Conservation (phyloP, 2,888 invertebrate species). For the Salpingus planirostris region DNA sequence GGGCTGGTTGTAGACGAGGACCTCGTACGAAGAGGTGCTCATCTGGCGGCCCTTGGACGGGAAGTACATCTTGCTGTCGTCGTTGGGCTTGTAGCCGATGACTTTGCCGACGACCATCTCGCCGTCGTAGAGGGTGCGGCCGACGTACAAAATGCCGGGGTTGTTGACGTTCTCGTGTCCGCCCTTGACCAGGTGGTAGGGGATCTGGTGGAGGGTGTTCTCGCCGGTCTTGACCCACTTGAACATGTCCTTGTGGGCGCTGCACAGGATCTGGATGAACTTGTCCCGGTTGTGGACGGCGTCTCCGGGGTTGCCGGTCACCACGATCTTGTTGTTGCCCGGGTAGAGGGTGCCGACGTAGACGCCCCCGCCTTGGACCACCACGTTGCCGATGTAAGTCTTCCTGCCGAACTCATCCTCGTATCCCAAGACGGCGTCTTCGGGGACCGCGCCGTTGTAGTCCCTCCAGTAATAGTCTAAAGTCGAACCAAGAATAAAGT, state of each 20-base stretch:
- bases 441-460: not conserved
- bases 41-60: conserved; percentile 7
- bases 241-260: not conserved
- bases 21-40: conserved; percentile 11
- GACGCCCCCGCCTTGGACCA: not conserved
- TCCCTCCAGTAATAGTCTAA: not conserved
- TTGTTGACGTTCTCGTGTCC: conserved; percentile 10
- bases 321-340: not conserved
- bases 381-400: not conserved
- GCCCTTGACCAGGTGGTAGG: conserved; percentile 10
- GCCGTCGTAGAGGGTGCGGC: conserved; percentile 12
- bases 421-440: not conserved
- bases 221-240: not conserved
- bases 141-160: conserved; percentile 7
- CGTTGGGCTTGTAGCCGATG: conserved; percentile 2
- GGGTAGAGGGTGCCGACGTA: not conserved
- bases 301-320: not conserved
- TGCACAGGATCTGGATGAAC: not conserved
- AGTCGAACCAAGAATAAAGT: too few relatives aligned
- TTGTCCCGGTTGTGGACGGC: not conserved
- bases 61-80: conserved; percentile 9
- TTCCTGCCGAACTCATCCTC: not conserved
- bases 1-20: conserved; percentile 8
- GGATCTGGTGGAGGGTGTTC: not conserved
- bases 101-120: conserved; percentile 14